A percentile compares a stretch with the other conserved stretches of the same genome.
These are phyloP conservation scores for Drosophila trapezifrons DNA, from an alignment of 1,140 invertebrate species.

Conservation along the genomic window DNA sequence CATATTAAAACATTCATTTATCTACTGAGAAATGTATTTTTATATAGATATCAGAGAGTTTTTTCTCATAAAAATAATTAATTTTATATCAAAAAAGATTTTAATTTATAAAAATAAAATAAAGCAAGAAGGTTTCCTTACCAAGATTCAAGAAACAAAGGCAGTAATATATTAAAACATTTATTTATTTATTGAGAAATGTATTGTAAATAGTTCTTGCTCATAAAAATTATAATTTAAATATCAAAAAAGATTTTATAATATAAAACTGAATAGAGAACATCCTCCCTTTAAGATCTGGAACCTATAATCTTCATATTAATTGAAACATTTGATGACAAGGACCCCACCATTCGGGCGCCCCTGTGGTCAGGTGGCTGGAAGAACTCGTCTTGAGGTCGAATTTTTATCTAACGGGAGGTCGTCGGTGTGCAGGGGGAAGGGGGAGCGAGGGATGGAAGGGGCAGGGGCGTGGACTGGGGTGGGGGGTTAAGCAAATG, in stretches of 20 bases:
- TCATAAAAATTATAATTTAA: too few species aligned
- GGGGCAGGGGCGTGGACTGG: not conserved
- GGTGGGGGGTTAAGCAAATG: slow-evolving; percentile 53
- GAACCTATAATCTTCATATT: not conserved
- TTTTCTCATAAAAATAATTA: too few species aligned
- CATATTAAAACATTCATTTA: too few species aligned
- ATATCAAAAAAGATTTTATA: too few species aligned
- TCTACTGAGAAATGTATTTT: too few species aligned
- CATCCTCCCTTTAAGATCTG: not conserved
- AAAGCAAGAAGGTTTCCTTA: too few species aligned
- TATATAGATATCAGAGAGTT: too few species aligned
- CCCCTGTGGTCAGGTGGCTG: not conserved
- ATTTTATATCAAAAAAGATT: not conserved
- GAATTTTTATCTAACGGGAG: slow-evolving; percentile 31
- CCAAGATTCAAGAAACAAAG: too few species aligned
- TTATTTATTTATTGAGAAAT: too few species aligned
- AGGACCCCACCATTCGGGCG: not conserved
- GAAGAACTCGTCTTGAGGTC: slow-evolving; percentile 37
- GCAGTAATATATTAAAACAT: too few species aligned
- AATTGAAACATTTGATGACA: not conserved
- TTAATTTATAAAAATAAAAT: not conserved
- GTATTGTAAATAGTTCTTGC: too few species aligned
- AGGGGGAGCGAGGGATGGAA: not conserved
- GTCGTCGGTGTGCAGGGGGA: not conserved
- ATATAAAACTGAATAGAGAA: not conserved